phyloP scores from a whole-genome alignment of 2,113 vertebrate genomes.

The Bubo scandiacus region DNA sequence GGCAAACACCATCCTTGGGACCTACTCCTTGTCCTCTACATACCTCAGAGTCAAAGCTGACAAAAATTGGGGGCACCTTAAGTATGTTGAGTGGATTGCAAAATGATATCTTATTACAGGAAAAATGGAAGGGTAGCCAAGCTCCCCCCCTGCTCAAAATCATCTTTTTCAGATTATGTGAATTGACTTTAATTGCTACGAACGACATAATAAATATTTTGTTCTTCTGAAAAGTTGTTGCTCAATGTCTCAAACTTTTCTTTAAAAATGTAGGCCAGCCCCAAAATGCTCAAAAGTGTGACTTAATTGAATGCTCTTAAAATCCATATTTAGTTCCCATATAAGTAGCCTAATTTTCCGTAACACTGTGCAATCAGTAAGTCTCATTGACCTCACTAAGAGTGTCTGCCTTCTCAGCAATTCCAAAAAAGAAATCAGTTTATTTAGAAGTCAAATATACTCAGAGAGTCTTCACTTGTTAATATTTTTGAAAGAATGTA shows the following conservation, averaged over 20 bases:
- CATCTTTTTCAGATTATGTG: not conserved
- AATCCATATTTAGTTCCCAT: constrained; percentile 55
- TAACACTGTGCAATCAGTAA: constrained; percentile 57
- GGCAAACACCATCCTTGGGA: not conserved
- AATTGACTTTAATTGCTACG: not conserved
- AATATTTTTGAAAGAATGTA: constrained; percentile 14
- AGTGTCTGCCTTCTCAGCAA: constrained; percentile 55
- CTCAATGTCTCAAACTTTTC: not conserved
- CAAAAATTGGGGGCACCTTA: not conserved
- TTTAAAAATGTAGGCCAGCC: constrained; percentile 41
- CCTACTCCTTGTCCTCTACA: not conserved
- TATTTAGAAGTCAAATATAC: constrained; percentile 46
- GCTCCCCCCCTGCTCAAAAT: not conserved
- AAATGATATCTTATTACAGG: not conserved
- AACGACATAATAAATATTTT: not conserved
- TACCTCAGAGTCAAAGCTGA: not conserved
- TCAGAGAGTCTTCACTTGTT: constrained; percentile 8
- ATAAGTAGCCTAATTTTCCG: constrained; percentile 61
- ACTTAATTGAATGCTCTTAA: constrained; percentile 20
- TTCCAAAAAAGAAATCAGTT: constrained; percentile 50
- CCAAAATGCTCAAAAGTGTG: constrained; percentile 15
- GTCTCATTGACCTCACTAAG: constrained; percentile 53
- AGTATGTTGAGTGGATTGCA: not conserved
- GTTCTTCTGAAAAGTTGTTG: not conserved
- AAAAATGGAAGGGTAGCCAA: not conserved